Conservation (phyloP, 2,797 vertebrate genomes). For the Kryptolebias ocellatus region DNA sequence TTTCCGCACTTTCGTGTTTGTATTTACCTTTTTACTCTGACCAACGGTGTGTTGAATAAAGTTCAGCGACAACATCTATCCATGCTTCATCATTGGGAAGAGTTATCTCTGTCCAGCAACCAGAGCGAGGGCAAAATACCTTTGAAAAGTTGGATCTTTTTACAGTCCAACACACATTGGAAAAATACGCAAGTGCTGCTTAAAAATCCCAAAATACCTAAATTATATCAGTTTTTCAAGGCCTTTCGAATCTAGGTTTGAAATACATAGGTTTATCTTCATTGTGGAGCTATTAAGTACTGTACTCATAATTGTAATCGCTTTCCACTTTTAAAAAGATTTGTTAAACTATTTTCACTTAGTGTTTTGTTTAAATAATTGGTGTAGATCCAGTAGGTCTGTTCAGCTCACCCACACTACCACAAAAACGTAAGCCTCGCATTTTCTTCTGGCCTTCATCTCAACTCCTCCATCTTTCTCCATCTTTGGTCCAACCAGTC, state of each 20-base stretch:
- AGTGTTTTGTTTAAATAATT: not conserved
- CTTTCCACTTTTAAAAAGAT: not conserved
- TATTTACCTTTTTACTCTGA: not conserved
- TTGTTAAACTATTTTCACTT: not conserved
- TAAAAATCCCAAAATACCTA: not conserved
- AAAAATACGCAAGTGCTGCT: not conserved
- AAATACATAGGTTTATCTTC: not conserved
- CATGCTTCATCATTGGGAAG: not conserved
- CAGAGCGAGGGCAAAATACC: not conserved
- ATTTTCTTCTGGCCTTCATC: slow-evolving; percentile 11
- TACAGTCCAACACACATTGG: not conserved
- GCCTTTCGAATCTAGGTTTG: not conserved
- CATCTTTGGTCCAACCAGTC: slow-evolving; percentile 40
- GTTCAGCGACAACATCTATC: not conserved
- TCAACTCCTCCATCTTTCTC: slow-evolving; percentile 12
- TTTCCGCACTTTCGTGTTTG: not conserved
- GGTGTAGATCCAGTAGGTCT: not conserved
- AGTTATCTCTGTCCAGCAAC: not conserved
- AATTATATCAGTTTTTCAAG: not conserved
- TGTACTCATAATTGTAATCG: not conserved
- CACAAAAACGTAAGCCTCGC: slow-evolving; percentile 19
- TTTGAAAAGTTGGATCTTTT: not conserved
- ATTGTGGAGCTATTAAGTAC: not conserved
- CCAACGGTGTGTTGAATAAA: not conserved
- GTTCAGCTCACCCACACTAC: not conserved